Evolutionary conservation across 2,888 invertebrate species (phyloP), one percentile per base, ranked within the genome.

Genomic region (Cosmorhoe ocellata): DNA sequence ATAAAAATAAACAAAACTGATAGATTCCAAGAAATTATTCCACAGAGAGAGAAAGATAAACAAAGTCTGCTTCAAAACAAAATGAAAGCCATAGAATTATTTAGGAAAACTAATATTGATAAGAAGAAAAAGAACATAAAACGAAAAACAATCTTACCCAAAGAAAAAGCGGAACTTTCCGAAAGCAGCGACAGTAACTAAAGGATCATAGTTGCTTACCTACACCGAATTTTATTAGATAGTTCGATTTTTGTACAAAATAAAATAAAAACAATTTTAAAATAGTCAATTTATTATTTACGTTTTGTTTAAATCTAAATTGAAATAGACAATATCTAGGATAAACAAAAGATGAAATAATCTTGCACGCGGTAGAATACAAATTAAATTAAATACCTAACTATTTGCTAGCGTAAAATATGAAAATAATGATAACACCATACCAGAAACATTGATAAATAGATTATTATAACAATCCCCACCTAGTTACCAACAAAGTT

Each of bases 81-180:
- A 81, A 80, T 94, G 66, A 93, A 93, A 75, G 96, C 96, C 0
- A 95, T 95, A 36, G 94, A 95, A 76, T 68, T 94, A 42, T 93
- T 94, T 58, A 91, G 94, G 58, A 95, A 93, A 77, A 92, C 93
- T 0, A 93, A 91, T 64, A 88, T 91, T 51, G 93, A 93, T 59
- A 86, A 91, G n/a, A 92, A 91, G 47, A 91, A 76, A 63, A 90
- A 81, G 57, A 42, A 84, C 4, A 84, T 81, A 11, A 81, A 88
- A 58, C 81, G 81, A 32, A 91, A 83, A 64, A 69, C 74, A 1
- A 76, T 81, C 27, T 63, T 84, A 61, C 91, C 91, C 0, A 92
- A 93, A 76, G 87, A 91, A 49, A 92, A 93, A 63, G 94, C 94
- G 12, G 91, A 92, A 18, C 89, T 94, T 42, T 95, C 94, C 0